A percentile compares a stretch with the other conserved stretches of the same genome.
phyloP scores from a whole-genome alignment of 2,888 invertebrate species.

The Xylocampa areola region DNA sequence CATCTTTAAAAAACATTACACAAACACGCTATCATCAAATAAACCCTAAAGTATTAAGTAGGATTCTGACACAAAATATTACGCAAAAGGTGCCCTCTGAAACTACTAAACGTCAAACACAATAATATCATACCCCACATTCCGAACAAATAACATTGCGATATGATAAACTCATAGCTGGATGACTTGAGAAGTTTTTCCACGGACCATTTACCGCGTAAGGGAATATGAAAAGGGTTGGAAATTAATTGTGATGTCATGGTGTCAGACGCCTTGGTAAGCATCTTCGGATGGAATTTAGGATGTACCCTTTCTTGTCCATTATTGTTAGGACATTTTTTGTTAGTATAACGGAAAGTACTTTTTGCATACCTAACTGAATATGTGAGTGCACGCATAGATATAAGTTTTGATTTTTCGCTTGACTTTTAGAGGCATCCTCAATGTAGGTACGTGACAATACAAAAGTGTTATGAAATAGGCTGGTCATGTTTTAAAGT shows the following conservation, averaged over 20 bases:
- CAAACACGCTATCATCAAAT: neutral
- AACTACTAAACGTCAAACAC: conserved; percentile 27
- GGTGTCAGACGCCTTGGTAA: conserved; percentile 67
- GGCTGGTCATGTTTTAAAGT: no score
- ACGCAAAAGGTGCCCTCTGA: conserved; percentile 1
- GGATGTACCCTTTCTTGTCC: conserved; percentile 33
- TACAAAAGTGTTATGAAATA: no score
- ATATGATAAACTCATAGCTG: conserved; percentile 59
- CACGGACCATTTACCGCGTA: conserved; percentile 75
- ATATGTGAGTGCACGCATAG: conserved; percentile 2
- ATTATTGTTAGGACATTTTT: conserved; percentile 38
- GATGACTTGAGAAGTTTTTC: conserved; percentile 71
- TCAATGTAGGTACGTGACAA: conserved; percentile 4
- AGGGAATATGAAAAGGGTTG: conserved; percentile 76
- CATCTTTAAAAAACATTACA: neutral
- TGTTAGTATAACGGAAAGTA: conserved; percentile 7
- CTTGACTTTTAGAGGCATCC: neutral
- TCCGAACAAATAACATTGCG: conserved; percentile 38
- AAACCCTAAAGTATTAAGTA: neutral
- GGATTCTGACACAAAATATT: neutral
- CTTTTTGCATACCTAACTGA: conserved; percentile 17
- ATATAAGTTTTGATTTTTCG: conserved; percentile 1
- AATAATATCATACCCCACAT: conserved; percentile 25
- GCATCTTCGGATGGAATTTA: conserved; percentile 48
- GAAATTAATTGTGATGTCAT: conserved; percentile 78